phyloP scores from a whole-genome alignment of 2,888 invertebrate genomes.

The Crossocerus cetratus region DNA sequence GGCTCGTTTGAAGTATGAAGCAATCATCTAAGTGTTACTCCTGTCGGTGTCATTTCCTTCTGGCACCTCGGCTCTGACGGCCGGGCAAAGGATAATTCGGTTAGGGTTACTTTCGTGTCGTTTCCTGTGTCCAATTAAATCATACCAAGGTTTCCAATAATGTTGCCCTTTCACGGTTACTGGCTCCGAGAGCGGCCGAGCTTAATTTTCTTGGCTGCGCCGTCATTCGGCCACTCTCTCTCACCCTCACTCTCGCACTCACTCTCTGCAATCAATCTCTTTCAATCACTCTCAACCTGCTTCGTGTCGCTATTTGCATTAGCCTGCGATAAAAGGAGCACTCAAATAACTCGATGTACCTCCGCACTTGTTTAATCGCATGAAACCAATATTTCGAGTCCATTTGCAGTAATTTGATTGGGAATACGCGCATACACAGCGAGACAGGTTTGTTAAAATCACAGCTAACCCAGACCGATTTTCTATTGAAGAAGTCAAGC shows the following conservation, averaged over 20 bases:
- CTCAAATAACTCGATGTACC: too few species aligned
- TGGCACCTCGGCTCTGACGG: background rate
- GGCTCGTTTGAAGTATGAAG: too few species aligned
- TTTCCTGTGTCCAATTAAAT: conserved; percentile 2
- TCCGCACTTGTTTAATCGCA: too few species aligned
- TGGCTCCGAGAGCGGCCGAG: background rate
- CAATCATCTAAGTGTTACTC: too few species aligned
- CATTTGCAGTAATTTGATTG: too few species aligned
- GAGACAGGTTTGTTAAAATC: too few species aligned
- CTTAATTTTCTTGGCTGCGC: background rate
- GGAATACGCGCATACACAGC: too few species aligned
- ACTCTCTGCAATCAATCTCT: background rate
- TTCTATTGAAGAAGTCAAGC: too few species aligned
- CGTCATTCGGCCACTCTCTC: background rate
- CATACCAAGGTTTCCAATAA: conserved; percentile 1
- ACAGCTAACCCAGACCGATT: too few species aligned
- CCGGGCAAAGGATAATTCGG: conserved; percentile 1
- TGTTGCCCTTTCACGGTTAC: background rate
- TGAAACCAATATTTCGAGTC: too few species aligned
- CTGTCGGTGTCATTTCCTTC: background rate
- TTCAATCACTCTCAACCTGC: conserved; percentile 2
- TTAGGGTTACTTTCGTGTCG: background rate
- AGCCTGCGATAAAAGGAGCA: too few species aligned
- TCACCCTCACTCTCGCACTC: background rate
- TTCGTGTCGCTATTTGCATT: conserved; percentile 1